Conservation (phyloP, 1,140 invertebrate genomes). For the Drosophila ficusphila region DNA sequence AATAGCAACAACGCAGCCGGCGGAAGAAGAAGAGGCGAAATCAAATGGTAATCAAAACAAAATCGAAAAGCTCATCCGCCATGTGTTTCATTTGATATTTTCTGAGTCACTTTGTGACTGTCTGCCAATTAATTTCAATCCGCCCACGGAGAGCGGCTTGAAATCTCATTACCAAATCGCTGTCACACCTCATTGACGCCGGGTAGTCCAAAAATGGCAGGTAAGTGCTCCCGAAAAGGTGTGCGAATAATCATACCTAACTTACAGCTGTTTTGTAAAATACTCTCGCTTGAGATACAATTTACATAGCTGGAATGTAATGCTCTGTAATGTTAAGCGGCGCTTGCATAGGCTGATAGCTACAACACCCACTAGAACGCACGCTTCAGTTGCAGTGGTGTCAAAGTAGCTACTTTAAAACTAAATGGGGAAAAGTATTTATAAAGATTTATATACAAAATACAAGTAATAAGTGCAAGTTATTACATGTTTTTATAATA, state of each 20-base stretch:
- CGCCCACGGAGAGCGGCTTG: constrained; percentile 30
- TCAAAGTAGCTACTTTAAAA: background rate
- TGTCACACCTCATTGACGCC: constrained; percentile 53
- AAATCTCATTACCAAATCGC: constrained; percentile 41
- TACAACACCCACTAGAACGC: constrained; percentile 29
- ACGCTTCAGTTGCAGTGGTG: background rate
- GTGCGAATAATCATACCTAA: constrained; percentile 1
- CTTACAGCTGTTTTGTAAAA: background rate
- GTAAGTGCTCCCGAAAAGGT: constrained; percentile 26
- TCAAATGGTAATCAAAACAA: constrained; percentile 58
- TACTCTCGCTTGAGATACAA: constrained; percentile 2
- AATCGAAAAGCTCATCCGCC: constrained; percentile 46
- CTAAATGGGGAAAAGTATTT: background rate
- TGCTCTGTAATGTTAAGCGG: background rate
- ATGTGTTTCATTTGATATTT: constrained; percentile 29
- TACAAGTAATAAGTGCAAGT: too few species aligned
- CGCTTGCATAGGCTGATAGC: constrained; percentile 14
- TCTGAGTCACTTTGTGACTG: constrained; percentile 19
- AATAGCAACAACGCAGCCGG: constrained; percentile 67
- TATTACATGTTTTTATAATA: too few species aligned
- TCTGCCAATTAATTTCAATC: constrained; percentile 29
- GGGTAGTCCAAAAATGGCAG: constrained; percentile 33
- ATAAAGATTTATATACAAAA: background rate
- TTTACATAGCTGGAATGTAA: constrained; percentile 15
- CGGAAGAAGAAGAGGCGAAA: constrained; percentile 17